phyloP scores from a whole-genome alignment of 1,140 invertebrate genomes.

The Globodera rostochiensis region DNA sequence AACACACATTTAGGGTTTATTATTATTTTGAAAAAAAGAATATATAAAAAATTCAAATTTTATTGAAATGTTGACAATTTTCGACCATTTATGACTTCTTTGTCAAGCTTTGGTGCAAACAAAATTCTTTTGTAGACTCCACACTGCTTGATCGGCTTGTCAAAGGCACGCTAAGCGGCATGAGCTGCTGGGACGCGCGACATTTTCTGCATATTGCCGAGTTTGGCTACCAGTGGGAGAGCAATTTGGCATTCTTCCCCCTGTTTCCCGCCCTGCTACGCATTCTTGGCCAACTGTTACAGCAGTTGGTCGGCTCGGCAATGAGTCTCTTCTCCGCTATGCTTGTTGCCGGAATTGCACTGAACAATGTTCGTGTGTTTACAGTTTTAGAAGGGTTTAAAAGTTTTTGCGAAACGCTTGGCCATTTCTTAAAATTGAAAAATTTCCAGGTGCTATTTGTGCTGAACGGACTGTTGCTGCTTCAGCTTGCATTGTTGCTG shows the following conservation, averaged over 20 bases:
- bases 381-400: conserved; percentile 19
- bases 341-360: conserved; percentile 43
- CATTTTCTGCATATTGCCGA: conserved; percentile 57
- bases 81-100: not conserved
- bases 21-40: not conserved
- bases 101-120: not conserved
- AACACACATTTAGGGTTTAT: not conserved
- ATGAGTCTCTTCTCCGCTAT: conserved; percentile 46
- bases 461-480: conserved; percentile 47
- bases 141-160: conserved; percentile 34
- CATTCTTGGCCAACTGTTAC: conserved; percentile 33
- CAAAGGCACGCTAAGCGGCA: conserved; percentile 38
- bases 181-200: conserved; percentile 49
- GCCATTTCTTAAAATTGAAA: too few species aligned
- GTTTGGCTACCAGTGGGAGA: conserved; percentile 56
- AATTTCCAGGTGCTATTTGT: conserved; percentile 46
- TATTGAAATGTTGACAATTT: not conserved
- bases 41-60: not conserved
- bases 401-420: too few species aligned
- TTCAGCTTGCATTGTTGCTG: conserved; percentile 34
- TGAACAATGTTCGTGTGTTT: conserved; percentile 43
- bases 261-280: conserved; percentile 46
- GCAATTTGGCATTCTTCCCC: conserved; percentile 49
- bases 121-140: conserved; percentile 13
- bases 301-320: conserved; percentile 17